Percentiles rank a stretch among this genome's conserved stretches.
Conservation (phyloP, 2,113 vertebrate genomes). For the Serilophus lunatus region DNA sequence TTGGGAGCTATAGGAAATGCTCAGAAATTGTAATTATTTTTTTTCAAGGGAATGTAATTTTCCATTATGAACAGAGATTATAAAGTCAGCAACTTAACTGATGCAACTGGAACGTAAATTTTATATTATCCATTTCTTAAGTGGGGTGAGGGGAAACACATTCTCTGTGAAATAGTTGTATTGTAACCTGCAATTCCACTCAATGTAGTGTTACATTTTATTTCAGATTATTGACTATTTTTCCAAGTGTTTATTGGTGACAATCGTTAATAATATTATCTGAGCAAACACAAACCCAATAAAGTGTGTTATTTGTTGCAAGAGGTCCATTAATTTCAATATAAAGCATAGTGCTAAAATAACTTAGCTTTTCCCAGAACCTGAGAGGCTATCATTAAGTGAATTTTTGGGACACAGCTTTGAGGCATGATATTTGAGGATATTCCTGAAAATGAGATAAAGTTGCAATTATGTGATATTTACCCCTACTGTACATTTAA, state of each 20-base stretch:
- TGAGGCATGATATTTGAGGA: neutral
- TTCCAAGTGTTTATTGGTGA: neutral
- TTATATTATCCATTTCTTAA: neutral
- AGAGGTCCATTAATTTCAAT: neutral
- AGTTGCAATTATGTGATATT: neutral
- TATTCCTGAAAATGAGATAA: neutral
- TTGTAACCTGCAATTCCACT: neutral
- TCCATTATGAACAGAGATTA: constrained; percentile 8
- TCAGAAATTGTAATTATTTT: neutral
- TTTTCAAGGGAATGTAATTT: constrained; percentile 36
- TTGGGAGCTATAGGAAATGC: constrained; percentile 18
- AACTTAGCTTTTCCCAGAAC: neutral
- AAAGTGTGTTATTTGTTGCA: neutral
- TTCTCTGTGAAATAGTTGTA: neutral
- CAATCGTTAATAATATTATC: neutral
- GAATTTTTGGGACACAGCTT: neutral
- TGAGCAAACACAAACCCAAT: neutral
- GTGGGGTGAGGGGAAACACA: neutral
- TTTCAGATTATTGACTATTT: constrained; percentile 4
- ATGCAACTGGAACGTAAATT: neutral
- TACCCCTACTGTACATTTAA: neutral
- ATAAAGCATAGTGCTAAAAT: neutral
- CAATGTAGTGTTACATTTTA: neutral
- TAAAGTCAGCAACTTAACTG: constrained; percentile 19
- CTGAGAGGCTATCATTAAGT: neutral